These are phyloP conservation scores for Megaptera novaeangliae DNA, from an alignment of 2,113 vertebrate species.

Conservation along the genomic window DNA sequence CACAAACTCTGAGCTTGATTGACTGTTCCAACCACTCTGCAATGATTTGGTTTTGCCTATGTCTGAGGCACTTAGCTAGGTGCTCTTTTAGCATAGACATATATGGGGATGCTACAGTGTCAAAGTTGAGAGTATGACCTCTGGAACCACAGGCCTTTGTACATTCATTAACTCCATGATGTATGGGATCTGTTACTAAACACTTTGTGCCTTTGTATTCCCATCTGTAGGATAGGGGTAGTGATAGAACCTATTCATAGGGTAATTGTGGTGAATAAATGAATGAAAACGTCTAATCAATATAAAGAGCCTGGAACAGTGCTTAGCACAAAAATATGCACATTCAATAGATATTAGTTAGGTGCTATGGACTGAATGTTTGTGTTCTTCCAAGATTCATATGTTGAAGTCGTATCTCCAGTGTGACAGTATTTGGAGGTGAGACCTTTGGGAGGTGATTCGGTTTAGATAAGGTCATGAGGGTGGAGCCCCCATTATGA, in stretches of 20 bases:
- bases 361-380: neutral
- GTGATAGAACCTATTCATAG: neutral
- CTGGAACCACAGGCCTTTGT: neutral
- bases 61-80: neutral
- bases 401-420: neutral
- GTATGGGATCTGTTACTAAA: neutral
- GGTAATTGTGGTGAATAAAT: neutral
- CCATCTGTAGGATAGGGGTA: neutral
- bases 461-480: neutral
- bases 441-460: neutral
- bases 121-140: neutral
- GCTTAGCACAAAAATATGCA: neutral
- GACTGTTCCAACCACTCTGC: neutral
- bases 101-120: neutral
- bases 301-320: neutral
- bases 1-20: neutral
- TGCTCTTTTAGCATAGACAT: neutral
- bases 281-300: neutral
- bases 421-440: neutral
- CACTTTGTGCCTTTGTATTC: neutral
- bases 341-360: neutral
- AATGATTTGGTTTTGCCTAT: neutral
- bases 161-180: neutral
- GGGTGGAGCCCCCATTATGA: too few species aligned
- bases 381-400: neutral